Base-by-base conservation (phyloP, 2,888 invertebrate species). In the Synergus umbraculus region DNA sequence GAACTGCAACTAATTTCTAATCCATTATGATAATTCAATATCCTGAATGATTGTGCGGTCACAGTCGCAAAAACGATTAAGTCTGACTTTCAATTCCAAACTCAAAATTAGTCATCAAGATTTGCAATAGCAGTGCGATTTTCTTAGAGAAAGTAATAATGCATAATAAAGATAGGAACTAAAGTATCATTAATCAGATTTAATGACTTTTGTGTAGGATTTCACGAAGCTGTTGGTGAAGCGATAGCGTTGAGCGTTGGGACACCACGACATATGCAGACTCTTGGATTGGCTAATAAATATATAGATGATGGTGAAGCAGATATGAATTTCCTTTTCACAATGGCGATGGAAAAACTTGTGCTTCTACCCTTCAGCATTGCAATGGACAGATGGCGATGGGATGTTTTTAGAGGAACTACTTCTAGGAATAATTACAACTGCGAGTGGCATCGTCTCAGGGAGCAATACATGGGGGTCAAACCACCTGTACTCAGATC, bases 151-250 rank as follows among this genome's bases (percentile, higher is more conserved):
- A 73, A 73, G 73, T 73, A 49, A 29, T 49, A 41, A 65, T 65
- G 13, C 29, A 54, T 73, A 37, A 41, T 46, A 41, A 73, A 37
- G n/a, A 49, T 54, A 12, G 73, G 18, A 73, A 58, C 49, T 73
- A 15, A 2, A n/a, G 54, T 41, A 54, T 37, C 49, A 54, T 41
- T 41, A 73, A 73, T 73, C 37, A 73, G n/a, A n/a, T 4, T 12
- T 63, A 63, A 63, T 63, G 63, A 58, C 73, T 54, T 77, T 80
- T 87, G 79, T 76, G 84, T 93, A 95, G 98, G 97, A 85, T 98
- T 98, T 90, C 98, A 98, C 91, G 98, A 98, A 92, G 98, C 98
- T 0, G 94, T 98, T 18, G 98, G 98, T 0, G 98, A 98, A 92
- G 96, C 97, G 0, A 95, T 98, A 43, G 96, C 97, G 0, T 93